These are phyloP conservation scores for Labeo catla DNA, from an alignment of 2,113 vertebrate species.

Conservation along the genomic window DNA sequence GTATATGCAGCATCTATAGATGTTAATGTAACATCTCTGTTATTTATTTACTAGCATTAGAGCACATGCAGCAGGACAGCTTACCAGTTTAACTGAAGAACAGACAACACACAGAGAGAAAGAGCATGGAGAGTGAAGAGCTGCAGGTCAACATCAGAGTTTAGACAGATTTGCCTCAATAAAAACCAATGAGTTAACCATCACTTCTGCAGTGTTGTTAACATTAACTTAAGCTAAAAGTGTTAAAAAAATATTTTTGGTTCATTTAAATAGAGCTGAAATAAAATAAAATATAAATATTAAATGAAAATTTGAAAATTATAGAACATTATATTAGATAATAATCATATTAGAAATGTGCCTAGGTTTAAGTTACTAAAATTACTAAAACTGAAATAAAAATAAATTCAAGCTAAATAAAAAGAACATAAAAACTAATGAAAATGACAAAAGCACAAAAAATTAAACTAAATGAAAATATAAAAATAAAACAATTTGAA, in stretches of 20 bases:
- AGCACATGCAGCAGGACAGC: constrained; percentile 64
- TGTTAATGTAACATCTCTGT: background rate
- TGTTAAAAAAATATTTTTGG: too few relatives aligned
- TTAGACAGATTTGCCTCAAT: background rate
- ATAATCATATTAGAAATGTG: background rate
- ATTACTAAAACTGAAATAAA: background rate
- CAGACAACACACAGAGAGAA: constrained; percentile 51
- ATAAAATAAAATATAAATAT: background rate
- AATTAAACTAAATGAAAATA: too few relatives aligned
- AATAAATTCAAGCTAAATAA: background rate
- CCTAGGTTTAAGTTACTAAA: background rate
- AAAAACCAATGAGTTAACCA: background rate
- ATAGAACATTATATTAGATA: too few relatives aligned
- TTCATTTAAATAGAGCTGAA: background rate
- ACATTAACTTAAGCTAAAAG: too few relatives aligned
- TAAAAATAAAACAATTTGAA: background rate
- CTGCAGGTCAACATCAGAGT: constrained; percentile 23
- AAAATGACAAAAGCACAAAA: too few relatives aligned
- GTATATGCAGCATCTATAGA: background rate
- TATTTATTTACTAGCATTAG: background rate
- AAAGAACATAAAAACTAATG: background rate
- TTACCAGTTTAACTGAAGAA: constrained; percentile 64
- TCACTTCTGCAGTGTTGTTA: background rate
- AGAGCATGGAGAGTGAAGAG: constrained; percentile 36
- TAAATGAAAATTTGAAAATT: background rate